Evolutionary conservation across 1,140 invertebrate species (phyloP), one percentile per base, ranked within the genome.

Genomic region (Macrostomum lignano): DNA sequence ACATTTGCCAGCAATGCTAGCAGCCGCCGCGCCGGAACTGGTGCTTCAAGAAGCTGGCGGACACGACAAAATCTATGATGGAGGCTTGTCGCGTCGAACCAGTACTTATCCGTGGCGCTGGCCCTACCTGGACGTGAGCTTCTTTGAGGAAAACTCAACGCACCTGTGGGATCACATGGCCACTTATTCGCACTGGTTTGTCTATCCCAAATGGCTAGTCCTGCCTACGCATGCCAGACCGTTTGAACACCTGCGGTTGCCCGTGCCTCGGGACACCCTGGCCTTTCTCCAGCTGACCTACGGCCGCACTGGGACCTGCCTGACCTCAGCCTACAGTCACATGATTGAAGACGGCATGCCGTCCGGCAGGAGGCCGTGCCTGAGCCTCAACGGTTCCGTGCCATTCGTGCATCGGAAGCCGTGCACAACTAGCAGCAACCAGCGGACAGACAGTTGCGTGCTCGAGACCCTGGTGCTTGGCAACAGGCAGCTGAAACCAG

Each of bases 271-370:
- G 11, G 26, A 36, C 22, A 33, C 29, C 4, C 24, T 19, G 11
- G 35, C 35, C n/a, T 36, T 20, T 21, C 5, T 36, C 10, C 7
- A 17, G 4, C 7, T 20, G 15, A 36, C 35, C 10, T 36, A 36
- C 17, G 21, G 30, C 21, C 30, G 13, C 21, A 17, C n/a, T 11
- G 10, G 9, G 22, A 3, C n/a, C 20, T 31, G 30, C 11, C 3
- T 14, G 5, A 31, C 22, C 17, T 17, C 20, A 21, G n/a, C 10
- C 11, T 31, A 31, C 22, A 21, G 17, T 5, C 30, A 31, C 30
- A 31, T 14, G 30, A 10, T 31, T 31, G 30, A 31, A 31, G 17
- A 21, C 15, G 26, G 26, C 9, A 17, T 14, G 19, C 26, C 26
- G 3, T 15, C 14, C 19, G 26, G 26, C 3, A 14, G 9, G 4